Evolutionary conservation across 1,140 invertebrate species (phyloP).

Genomic region (Leptonema lineaticorne): DNA sequence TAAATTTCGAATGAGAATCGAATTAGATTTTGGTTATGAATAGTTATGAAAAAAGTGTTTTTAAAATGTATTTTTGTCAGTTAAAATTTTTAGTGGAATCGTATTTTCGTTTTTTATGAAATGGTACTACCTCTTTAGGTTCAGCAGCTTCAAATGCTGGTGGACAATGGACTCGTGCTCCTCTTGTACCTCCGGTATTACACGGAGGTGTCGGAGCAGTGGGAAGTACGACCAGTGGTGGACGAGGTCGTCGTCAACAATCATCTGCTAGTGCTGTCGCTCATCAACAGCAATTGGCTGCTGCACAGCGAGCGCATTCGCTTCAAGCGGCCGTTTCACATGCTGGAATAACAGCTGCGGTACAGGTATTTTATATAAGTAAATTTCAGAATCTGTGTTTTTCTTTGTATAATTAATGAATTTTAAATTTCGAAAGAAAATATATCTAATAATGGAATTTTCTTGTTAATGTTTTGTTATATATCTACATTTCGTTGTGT

Average conservation of each 20-base stretch:
- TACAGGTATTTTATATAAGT: constrained; percentile 44
- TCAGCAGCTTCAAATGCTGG: constrained; percentile 43
- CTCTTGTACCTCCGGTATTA: constrained; percentile 49
- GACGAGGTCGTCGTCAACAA: constrained; percentile 35
- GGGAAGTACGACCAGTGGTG: constrained; percentile 33
- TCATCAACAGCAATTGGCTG: constrained; percentile 35
- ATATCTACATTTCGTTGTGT: too few species aligned
- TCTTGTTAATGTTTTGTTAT: too few species aligned
- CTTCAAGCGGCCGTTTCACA: constrained; percentile 49
- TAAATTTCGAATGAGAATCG: too few species aligned
- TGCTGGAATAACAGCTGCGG: constrained; percentile 47
- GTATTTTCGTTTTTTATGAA: background rate
- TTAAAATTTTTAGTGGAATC: background rate
- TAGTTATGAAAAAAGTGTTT: too few species aligned
- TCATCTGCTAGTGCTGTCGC: constrained; percentile 22
- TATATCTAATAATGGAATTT: too few species aligned
- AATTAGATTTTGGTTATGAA: too few species aligned
- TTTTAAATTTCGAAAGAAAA: too few species aligned
- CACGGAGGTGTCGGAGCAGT: constrained; percentile 42
- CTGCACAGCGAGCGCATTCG: constrained; percentile 43
- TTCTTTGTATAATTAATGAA: too few species aligned
- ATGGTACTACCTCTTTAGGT: too few species aligned
- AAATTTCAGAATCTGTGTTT: too few species aligned
- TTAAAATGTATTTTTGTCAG: background rate
- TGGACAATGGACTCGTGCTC: constrained; percentile 54